Base-by-base conservation (phyloP, 1,140 invertebrate genomes). In the Penaeus chinensis region DNA sequence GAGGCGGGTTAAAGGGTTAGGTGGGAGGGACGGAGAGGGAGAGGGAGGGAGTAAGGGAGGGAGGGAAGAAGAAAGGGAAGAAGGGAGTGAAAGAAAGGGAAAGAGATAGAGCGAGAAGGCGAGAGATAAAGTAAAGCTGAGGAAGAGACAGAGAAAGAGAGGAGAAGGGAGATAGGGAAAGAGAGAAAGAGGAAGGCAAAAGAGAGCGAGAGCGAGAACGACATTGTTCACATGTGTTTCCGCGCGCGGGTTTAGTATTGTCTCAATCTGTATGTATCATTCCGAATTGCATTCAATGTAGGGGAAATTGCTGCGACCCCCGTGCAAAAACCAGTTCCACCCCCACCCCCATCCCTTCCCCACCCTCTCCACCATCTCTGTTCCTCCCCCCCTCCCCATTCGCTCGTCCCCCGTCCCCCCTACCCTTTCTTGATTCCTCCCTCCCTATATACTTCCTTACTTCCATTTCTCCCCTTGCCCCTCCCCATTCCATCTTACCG, bases 121-220 rank as follows among this genome's bases (percentile, higher is more conserved):
- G 78, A 22, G 47, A 80, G 47, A 60, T 4, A 32, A 32, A 32
- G 32, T 54, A 18, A 60, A 22, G 47, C 1, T 47, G 77, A n/a
- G 19, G 61, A 60, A 61, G 22, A 62, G 79, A 61, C 1, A 47
- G 79, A 61, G 79, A 81, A 60, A 61, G 27, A 7, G 54, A n/a
- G 79, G 19, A 42, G 24, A 2, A 27, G 10, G 27, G 76, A 32
- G 20, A 37, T 47, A 42, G 76, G 8, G 42, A 22, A 11, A 47
- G 76, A 16, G 42, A 42, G 24, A 47, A 22, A 37, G 76, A 78
- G 76, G 42, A 81, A 22, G 27, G 27, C 19, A n/a, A 65, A 27
- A 66, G 27, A 7, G 60, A 66, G 62, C 62, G 81, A 66, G 32
- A 66, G 32, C 62, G 60, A 65, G 63, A 82, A 63, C 62, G 24